phyloP scores from a whole-genome alignment of 2,797 vertebrate species.

The Schizopygopsis malacanthus region DNA sequence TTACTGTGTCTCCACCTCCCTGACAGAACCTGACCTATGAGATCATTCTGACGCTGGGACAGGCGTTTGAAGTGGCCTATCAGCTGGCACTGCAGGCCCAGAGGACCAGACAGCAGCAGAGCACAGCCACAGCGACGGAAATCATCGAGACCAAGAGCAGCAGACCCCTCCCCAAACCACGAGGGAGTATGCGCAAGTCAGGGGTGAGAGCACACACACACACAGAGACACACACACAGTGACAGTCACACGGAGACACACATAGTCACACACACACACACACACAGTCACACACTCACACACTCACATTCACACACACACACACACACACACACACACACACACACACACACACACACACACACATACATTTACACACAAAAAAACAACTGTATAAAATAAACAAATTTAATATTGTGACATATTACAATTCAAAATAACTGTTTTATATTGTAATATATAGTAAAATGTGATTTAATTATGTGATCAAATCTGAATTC shows the following conservation, averaged over 20 bases:
- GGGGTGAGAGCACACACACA: slow-evolving; percentile 76
- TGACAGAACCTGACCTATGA: slow-evolving; percentile 96
- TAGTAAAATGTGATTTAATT: not conserved
- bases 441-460: not conserved
- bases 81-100: slow-evolving; percentile 98
- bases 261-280: not conserved
- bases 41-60: slow-evolving; percentile 96
- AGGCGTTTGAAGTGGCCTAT: slow-evolving; percentile 98
- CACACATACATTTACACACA: too few relatives aligned
- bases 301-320: not conserved
- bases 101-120: slow-evolving; percentile 84
- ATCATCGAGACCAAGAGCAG: slow-evolving; percentile 86
- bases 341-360: not conserved
- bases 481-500: not conserved
- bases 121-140: slow-evolving; percentile 70
- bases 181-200: slow-evolving; percentile 86
- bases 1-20: slow-evolving; percentile 40
- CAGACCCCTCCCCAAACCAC: slow-evolving; percentile 92
- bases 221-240: too few relatives aligned
- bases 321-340: not conserved
- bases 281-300: too few relatives aligned
- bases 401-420: too few relatives aligned
- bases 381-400: too few relatives aligned
- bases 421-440: not conserved
- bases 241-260: too few relatives aligned